Percentiles rank a stretch among this genome's conserved stretches.
Evolutionary conservation across 2,888 invertebrate genomes (phyloP).

Genomic region (Lamellibrachia satsuma): DNA sequence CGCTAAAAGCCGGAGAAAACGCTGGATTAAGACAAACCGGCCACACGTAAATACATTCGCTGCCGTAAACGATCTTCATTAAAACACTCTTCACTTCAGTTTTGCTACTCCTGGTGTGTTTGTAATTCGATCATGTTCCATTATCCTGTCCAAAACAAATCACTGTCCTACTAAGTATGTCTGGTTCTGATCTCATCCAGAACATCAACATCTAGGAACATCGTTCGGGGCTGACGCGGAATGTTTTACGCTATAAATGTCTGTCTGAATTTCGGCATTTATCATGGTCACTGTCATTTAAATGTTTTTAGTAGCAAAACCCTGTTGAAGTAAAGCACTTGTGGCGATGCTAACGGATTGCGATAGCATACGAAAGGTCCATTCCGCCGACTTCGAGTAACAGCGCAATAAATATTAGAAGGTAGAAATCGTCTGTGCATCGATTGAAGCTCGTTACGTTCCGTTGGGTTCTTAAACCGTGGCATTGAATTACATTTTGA

Average conservation of each 20-base stretch:
- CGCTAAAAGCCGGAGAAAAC: neutral
- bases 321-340: neutral
- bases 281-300: neutral
- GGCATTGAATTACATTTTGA: neutral
- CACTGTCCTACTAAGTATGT: neutral
- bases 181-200: neutral
- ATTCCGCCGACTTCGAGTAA: neutral
- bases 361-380: neutral
- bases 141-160: slow-evolving; percentile 10
- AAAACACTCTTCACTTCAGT: neutral
- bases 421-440: neutral
- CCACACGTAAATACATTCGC: neutral
- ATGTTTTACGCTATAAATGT: neutral
- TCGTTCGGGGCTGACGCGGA: neutral
- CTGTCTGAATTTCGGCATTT: neutral
- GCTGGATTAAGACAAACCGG: slow-evolving; percentile 4
- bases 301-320: neutral
- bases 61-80: neutral
- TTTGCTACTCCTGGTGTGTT: neutral
- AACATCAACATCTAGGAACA: neutral
- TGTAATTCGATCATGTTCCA: neutral
- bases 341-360: neutral
- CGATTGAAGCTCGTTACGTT: neutral
- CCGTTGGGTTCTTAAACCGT: neutral
- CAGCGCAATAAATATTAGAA: neutral